These are phyloP conservation scores for Agelastica alni DNA, from an alignment of 2,888 invertebrate species.

Conservation along the genomic window DNA sequence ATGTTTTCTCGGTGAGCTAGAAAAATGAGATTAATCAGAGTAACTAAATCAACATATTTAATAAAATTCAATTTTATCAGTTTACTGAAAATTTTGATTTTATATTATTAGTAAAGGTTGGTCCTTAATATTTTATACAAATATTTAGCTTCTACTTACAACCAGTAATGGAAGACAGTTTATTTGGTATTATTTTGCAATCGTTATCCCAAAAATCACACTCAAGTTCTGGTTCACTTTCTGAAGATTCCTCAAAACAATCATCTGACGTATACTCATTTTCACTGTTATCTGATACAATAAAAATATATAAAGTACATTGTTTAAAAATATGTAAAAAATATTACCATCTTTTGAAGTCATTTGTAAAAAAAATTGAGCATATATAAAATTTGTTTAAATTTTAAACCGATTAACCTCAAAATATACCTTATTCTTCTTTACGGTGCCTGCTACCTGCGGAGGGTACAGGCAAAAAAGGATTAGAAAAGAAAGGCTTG, in stretches of 20 bases:
- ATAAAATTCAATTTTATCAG: no score
- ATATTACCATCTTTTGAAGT: constrained; percentile 2
- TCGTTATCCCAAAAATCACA: constrained; percentile 51
- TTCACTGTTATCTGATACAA: constrained; percentile 7
- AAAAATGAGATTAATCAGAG: no score
- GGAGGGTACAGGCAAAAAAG: no score
- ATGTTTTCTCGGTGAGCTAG: no score
- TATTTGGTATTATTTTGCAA: constrained; percentile 38
- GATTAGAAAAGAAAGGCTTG: no score
- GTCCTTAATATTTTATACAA: not conserved
- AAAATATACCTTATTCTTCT: not conserved
- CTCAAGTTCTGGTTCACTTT: constrained; percentile 49
- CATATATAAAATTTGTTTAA: not conserved
- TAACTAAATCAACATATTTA: no score
- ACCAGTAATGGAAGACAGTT: constrained; percentile 31
- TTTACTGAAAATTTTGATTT: no score
- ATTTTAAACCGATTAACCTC: not conserved
- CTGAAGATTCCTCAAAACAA: constrained; percentile 42
- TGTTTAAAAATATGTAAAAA: not conserved
- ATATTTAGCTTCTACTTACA: constrained; percentile 33
- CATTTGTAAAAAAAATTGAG: constrained; percentile 1
- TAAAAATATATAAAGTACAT: not conserved
- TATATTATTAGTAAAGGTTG: no score
- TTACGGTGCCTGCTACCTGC: not conserved
- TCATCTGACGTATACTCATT: constrained; percentile 27